These are phyloP conservation scores for Penaeus monodon DNA, from an alignment of 2,888 invertebrate genomes.

Conservation along the genomic window DNA sequence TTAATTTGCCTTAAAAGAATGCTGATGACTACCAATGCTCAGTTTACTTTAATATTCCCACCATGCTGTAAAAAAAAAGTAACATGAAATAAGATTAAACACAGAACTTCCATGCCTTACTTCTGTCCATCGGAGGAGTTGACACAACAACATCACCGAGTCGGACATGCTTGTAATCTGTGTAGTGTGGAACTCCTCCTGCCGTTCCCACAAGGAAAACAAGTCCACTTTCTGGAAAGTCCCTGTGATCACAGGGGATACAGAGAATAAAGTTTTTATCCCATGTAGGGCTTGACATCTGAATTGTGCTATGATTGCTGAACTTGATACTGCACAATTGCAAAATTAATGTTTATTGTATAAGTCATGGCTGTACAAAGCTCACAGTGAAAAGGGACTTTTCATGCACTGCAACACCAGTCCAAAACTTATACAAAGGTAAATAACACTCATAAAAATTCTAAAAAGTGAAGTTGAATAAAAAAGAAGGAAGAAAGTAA, in stretches of 20 bases:
- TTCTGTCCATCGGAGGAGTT: conserved; percentile 72
- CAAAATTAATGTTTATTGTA: too few relatives aligned
- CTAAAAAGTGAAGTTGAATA: too few relatives aligned
- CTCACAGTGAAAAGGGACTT: too few relatives aligned
- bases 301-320: too few relatives aligned
- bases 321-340: too few relatives aligned
- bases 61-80: neutral
- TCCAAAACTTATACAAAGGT: too few relatives aligned
- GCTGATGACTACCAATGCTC: too few relatives aligned
- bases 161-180: conserved; percentile 93
- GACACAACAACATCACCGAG: conserved; percentile 93
- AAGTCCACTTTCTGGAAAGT: conserved; percentile 83
- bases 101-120: conserved; percentile 17
- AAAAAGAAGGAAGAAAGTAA: neutral
- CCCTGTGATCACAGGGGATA: conserved; percentile 54
- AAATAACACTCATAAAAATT: neutral
- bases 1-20: too few relatives aligned
- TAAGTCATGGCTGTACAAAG: too few relatives aligned
- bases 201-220: conserved; percentile 96
- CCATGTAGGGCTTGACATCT: neutral
- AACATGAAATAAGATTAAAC: neutral
- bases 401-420: too few relatives aligned
- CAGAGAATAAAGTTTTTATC: neutral
- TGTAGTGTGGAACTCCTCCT: conserved; percentile 96
- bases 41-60: too few relatives aligned